phyloP scores from a whole-genome alignment of 2,797 vertebrate genomes.

The Notolabrus celidotus region DNA sequence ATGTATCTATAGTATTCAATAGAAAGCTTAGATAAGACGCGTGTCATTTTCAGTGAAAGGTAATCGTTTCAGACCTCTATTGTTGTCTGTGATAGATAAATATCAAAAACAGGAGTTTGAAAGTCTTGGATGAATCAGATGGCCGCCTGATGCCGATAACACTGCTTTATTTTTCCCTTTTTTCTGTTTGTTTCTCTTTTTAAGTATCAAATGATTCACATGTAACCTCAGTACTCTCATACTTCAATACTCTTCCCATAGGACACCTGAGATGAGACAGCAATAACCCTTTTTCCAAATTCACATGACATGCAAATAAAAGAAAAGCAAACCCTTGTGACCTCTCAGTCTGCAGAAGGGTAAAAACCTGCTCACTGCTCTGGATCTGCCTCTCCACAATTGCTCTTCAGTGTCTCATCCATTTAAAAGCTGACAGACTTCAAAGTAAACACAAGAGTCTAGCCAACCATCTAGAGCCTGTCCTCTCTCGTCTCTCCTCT shows the following conservation, averaged over 20 bases:
- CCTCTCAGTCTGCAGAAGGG: neutral
- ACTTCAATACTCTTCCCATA: neutral
- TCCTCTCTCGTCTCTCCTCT: conserved; percentile 22
- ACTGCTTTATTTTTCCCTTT: too few relatives aligned
- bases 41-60: neutral
- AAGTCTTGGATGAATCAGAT: conserved; percentile 5
- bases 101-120: conserved; percentile 19
- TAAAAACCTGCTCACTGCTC: conserved; percentile 39
- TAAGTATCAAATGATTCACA: conserved; percentile 20
- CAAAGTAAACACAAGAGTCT: conserved; percentile 35
- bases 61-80: conserved; percentile 6
- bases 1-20: too few relatives aligned
- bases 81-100: conserved; percentile 40
- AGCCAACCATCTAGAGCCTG: conserved; percentile 25
- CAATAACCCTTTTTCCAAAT: conserved; percentile 16
- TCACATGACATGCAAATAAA: neutral
- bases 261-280: conserved; percentile 25
- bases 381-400: conserved; percentile 34
- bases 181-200: neutral
- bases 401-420: conserved; percentile 11
- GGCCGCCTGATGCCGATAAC: conserved; percentile 42
- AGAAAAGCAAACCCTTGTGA: conserved; percentile 32
- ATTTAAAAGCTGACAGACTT: conserved; percentile 31
- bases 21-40: neutral
- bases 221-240: neutral